Conservation (phyloP, 2,113 vertebrate species). For the Siniperca chuatsi region DNA sequence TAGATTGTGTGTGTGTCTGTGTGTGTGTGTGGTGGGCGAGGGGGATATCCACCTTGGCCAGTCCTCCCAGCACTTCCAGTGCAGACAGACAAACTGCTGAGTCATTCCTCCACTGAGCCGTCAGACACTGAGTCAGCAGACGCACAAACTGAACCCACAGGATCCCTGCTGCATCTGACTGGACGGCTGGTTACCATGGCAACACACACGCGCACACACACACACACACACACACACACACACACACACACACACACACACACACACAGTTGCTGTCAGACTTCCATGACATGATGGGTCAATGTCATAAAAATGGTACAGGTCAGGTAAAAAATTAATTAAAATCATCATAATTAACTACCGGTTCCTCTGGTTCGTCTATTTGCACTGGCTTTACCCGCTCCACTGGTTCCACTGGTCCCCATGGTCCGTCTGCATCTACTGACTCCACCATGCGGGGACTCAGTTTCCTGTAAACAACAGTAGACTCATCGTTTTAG, state of each 20-base stretch:
- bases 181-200: background rate
- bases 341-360: background rate
- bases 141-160: slow-evolving; percentile 58
- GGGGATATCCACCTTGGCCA: slow-evolving; percentile 88
- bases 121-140: slow-evolving; percentile 87
- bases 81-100: slow-evolving; percentile 94
- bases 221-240: background rate
- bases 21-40: slow-evolving; percentile 10
- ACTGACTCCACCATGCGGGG: background rate
- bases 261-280: background rate
- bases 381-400: background rate
- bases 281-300: background rate
- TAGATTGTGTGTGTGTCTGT: background rate
- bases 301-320: background rate
- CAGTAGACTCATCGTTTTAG: background rate
- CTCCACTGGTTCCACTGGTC: background rate
- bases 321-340: too few species aligned
- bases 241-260: background rate
- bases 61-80: slow-evolving; percentile 92
- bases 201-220: background rate
- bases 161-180: background rate
- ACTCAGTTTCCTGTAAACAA: slow-evolving; percentile 15
- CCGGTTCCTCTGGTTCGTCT: slow-evolving; percentile 2
- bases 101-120: slow-evolving; percentile 93
- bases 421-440: background rate